phyloP scores from a whole-genome alignment of 2,113 vertebrate genomes.

The Scomber scombrus region DNA sequence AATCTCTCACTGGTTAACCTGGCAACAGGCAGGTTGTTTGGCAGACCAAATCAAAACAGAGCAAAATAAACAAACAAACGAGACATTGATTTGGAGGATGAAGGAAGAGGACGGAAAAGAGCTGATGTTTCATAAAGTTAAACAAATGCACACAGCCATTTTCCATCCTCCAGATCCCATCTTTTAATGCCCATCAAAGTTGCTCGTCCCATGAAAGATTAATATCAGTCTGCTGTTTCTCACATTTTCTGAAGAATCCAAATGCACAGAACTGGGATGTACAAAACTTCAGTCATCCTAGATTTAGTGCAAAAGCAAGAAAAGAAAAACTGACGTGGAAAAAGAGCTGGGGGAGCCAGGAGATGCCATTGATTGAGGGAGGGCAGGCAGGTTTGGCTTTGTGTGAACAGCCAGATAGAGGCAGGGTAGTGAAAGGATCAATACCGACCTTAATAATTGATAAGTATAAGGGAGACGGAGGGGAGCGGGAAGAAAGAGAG shows the following conservation, averaged over 20 bases:
- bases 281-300: constrained; percentile 55
- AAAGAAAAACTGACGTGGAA: constrained; percentile 76
- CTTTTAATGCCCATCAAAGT: constrained; percentile 60
- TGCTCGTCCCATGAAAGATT: constrained; percentile 64
- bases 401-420: constrained; percentile 86
- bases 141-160: constrained; percentile 54
- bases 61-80: neutral
- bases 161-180: constrained; percentile 41
- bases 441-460: constrained; percentile 88
- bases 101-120: constrained; percentile 28
- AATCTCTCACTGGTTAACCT: constrained; percentile 76
- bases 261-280: constrained; percentile 55
- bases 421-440: constrained; percentile 85
- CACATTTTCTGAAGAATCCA: constrained; percentile 64
- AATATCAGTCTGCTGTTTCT: constrained; percentile 51
- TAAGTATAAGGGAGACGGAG: constrained; percentile 80
- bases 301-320: constrained; percentile 69
- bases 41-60: constrained; percentile 49
- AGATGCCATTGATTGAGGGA: constrained; percentile 83
- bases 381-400: constrained; percentile 83
- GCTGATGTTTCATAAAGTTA: constrained; percentile 33
- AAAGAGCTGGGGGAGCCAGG: constrained; percentile 62
- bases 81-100: constrained; percentile 28
- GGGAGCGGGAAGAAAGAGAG: constrained; percentile 59
- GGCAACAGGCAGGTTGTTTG: constrained; percentile 64